Evolutionary conservation across 1,140 invertebrate species (phyloP).

Genomic region (Drosophila lini): DNA sequence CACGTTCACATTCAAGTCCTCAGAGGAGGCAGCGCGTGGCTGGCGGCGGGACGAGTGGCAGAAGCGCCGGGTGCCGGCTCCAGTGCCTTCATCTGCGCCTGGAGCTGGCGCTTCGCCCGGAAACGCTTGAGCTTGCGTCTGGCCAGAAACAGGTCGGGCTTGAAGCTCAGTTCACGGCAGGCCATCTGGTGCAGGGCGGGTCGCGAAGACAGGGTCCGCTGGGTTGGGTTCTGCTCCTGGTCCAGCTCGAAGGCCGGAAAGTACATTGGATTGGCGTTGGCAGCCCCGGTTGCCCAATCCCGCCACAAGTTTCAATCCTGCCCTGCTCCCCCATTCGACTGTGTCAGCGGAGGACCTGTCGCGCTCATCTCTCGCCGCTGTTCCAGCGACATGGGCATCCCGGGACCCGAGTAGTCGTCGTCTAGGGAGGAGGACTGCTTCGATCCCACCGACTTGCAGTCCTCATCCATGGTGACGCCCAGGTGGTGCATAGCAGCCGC

Average conservation of each 20-base stretch:
- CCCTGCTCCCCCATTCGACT: constrained; percentile 87
- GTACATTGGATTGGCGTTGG: constrained; percentile 83
- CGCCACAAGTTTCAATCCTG: constrained; percentile 87
- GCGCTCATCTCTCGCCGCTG: constrained; percentile 64
- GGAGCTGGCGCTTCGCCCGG: constrained; percentile 58
- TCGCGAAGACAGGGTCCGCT: constrained; percentile 24
- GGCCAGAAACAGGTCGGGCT: constrained; percentile 72
- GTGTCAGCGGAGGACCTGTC: constrained; percentile 79
- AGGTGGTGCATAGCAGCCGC: constrained; percentile 84
- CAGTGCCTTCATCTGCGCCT: constrained; percentile 52
- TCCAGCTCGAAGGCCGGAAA: constrained; percentile 75
- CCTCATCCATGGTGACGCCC: constrained; percentile 86
- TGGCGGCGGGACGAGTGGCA: constrained; percentile 26
- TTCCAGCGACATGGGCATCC: constrained; percentile 85
- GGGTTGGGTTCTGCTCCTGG: constrained; percentile 29
- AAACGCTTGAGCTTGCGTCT: constrained; percentile 76
- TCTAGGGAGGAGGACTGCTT: constrained; percentile 88
- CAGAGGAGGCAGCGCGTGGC: constrained; percentile 56
- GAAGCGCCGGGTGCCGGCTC: constrained; percentile 2
- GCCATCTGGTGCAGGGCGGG: constrained; percentile 37
- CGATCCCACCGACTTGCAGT: constrained; percentile 87
- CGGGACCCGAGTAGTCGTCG: constrained; percentile 85
- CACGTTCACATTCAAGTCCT: constrained; percentile 56
- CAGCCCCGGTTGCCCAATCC: constrained; percentile 77
- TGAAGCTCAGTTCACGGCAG: constrained; percentile 73